phyloP scores from a whole-genome alignment of 2,797 vertebrate species.

The Hoplostethus mediterraneus region DNA sequence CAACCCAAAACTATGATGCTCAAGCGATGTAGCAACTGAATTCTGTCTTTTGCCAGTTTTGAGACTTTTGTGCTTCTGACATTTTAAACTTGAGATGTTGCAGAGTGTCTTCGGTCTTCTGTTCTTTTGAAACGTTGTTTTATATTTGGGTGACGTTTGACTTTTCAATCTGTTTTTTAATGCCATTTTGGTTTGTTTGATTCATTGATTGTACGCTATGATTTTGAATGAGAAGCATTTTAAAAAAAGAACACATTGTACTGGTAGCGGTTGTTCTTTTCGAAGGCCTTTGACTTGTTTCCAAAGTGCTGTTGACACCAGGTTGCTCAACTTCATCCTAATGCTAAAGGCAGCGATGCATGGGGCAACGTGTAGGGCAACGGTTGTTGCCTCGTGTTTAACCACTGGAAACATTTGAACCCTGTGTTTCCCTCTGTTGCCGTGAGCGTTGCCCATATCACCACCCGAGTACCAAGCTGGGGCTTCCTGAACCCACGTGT shows the following conservation, averaged over 20 bases:
- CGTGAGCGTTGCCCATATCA: not conserved
- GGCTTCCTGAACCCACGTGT: too few species aligned
- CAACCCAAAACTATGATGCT: not conserved
- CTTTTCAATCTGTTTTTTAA: not conserved
- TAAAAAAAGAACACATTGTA: not conserved
- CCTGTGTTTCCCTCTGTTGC: not conserved
- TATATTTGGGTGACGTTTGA: slow-evolving; percentile 14
- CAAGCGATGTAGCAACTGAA: slow-evolving; percentile 20
- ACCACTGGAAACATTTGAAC: not conserved
- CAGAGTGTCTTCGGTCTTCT: slow-evolving; percentile 11
- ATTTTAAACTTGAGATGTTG: not conserved
- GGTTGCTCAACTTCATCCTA: not conserved
- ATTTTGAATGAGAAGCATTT: slow-evolving; percentile 45
- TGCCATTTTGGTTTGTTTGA: slow-evolving; percentile 4
- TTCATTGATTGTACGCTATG: slow-evolving; percentile 54
- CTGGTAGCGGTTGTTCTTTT: slow-evolving; percentile 25
- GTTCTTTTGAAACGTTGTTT: not conserved
- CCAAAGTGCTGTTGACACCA: slow-evolving; percentile 38
- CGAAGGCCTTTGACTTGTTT: slow-evolving; percentile 52
- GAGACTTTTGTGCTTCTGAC: slow-evolving; percentile 9
- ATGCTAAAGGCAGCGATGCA: not conserved
- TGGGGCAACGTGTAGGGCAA: not conserved
- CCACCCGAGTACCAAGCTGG: not conserved
- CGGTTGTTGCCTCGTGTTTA: slow-evolving; percentile 27
- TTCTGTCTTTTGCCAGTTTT: not conserved